Conservation (phyloP, 2,888 invertebrate species). For the Junonia oenone region DNA sequence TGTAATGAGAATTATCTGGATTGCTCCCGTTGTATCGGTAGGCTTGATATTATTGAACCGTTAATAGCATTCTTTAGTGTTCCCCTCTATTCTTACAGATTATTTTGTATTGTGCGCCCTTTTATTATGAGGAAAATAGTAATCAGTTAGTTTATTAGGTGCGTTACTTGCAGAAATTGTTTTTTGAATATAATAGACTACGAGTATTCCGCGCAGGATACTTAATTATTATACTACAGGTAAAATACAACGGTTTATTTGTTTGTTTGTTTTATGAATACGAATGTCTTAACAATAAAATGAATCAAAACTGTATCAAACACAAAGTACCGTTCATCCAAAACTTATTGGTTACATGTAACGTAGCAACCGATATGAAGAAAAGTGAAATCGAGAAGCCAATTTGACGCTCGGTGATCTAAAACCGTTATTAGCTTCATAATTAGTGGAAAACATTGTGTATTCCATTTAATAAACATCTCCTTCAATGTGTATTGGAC, state of each 20-base stretch:
- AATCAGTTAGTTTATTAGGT: conserved; percentile 71
- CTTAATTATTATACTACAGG: background rate
- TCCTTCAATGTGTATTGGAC: conserved; percentile 7
- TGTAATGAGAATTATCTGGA: conserved; percentile 78
- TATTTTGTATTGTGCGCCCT: conserved; percentile 66
- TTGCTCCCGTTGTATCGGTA: conserved; percentile 73
- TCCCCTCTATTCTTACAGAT: conserved; percentile 65
- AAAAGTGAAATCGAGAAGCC: background rate
- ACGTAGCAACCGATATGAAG: background rate
- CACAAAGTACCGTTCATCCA: background rate
- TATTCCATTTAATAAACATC: conserved; percentile 8
- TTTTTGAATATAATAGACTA: conserved; percentile 30
- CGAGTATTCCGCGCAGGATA: background rate
- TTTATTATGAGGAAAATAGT: conserved; percentile 65
- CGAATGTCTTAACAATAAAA: background rate
- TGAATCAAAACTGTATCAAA: background rate
- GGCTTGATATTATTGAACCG: conserved; percentile 59
- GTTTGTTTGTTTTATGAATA: background rate
- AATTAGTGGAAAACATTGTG: conserved; percentile 60
- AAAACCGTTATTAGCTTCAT: conserved; percentile 50
- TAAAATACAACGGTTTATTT: background rate
- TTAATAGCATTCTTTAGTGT: conserved; percentile 67
- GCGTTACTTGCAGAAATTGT: conserved; percentile 66
- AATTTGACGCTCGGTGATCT: conserved; percentile 19
- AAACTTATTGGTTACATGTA: background rate